Evolutionary conservation across 2,113 vertebrate species (phyloP).

Genomic region (Cyrtonyx montezumae): DNA sequence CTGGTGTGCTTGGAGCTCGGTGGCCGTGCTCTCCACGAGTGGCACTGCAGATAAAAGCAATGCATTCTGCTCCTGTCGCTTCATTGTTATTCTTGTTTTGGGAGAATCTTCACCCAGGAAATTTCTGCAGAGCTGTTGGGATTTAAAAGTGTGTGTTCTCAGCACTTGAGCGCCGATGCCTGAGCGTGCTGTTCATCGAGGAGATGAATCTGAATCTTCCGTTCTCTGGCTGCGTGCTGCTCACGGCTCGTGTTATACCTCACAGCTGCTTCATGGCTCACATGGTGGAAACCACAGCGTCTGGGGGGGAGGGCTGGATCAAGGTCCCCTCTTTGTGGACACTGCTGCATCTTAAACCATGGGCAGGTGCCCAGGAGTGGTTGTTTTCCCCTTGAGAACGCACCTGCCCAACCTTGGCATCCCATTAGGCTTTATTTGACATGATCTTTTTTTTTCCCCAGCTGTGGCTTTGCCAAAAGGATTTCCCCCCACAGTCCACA

Average conservation of each 20-base stretch:
- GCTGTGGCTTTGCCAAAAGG: not conserved
- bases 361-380: not conserved
- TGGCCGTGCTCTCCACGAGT: too few species aligned
- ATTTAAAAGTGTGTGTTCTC: too few species aligned
- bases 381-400: not conserved
- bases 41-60: too few species aligned
- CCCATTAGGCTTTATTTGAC: not conserved
- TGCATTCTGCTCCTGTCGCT: not conserved
- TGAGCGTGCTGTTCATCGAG: not conserved
- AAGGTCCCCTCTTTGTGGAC: not conserved
- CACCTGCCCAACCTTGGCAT: not conserved
- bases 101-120: too few species aligned
- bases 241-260: not conserved
- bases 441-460: not conserved
- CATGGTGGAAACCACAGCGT: not conserved
- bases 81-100: too few species aligned
- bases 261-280: not conserved
- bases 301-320: not conserved
- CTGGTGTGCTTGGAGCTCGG: too few species aligned
- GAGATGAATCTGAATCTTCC: not conserved
- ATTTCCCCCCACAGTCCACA: rapidly evolving
- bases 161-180: not conserved
- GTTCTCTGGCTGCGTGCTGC: not conserved
- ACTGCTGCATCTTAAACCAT: not conserved
- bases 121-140: too few species aligned